Conservation (phyloP, 1,140 invertebrate species). For the Eriocheir sinensis region DNA sequence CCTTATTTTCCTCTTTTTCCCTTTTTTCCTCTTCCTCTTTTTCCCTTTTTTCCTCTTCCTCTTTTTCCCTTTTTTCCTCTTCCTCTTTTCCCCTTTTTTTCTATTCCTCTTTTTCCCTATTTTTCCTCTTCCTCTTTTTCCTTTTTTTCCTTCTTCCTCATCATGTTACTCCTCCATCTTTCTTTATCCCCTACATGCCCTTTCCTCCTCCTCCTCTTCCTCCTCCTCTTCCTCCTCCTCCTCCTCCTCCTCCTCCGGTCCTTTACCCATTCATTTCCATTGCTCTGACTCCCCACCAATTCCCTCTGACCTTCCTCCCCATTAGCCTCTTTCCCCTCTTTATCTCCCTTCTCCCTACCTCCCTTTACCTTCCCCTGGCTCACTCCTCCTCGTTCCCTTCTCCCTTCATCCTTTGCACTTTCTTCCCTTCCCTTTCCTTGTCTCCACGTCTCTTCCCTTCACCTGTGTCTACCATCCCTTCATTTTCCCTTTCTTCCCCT, state of each 20-base stretch:
- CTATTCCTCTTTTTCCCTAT: no score
- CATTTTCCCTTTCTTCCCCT: no score
- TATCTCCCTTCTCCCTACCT: not conserved
- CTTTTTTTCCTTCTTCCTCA: not conserved
- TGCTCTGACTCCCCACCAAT: not conserved
- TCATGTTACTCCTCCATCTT: not conserved
- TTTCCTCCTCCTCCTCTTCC: not conserved
- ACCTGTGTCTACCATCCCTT: no score
- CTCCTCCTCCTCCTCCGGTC: not conserved
- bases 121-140: no score
- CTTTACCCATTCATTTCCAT: not conserved
- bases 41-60: not conserved
- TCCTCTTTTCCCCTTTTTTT: not conserved
- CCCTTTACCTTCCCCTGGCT: not conserved
- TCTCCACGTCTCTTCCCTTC: not conserved
- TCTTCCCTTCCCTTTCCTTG: not conserved
- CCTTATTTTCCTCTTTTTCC: not conserved
- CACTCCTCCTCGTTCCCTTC: not conserved
- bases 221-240: not conserved
- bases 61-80: conserved; percentile 20
- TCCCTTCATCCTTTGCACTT: not conserved
- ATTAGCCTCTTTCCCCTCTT: not conserved
- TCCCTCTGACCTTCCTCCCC: not conserved
- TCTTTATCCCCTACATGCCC: not conserved
- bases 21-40: not conserved